These are phyloP conservation scores for Thamnophis sirtalis DNA, from an alignment of 2,113 vertebrate genomes.

Conservation along the genomic window DNA sequence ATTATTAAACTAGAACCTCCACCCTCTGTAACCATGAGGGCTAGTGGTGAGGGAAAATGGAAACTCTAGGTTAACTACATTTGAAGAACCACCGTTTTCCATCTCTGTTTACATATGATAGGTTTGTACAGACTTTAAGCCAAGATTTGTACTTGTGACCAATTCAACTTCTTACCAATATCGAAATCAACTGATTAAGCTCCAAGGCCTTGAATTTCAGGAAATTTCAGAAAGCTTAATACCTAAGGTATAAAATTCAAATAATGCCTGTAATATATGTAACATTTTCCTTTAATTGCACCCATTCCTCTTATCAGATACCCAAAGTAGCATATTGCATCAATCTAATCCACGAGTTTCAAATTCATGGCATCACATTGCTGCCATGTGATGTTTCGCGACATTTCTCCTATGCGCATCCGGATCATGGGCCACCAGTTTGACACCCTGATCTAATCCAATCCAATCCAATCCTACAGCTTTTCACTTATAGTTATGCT, in stretches of 20 bases:
- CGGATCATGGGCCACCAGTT: no score
- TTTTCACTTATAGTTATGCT: background rate
- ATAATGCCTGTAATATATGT: background rate
- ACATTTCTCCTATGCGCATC: no score
- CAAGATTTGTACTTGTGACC: background rate
- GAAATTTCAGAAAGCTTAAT: background rate
- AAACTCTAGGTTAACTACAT: background rate
- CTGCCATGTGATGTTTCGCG: rapidly evolving
- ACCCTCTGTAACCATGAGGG: background rate
- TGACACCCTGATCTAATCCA: background rate
- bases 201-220: background rate
- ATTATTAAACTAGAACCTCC: background rate
- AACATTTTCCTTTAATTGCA: background rate
- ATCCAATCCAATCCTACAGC: background rate
- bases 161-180: background rate
- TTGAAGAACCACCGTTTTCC: background rate
- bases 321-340: background rate
- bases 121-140: background rate
- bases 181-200: background rate
- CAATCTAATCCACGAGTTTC: background rate
- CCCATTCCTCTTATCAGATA: background rate
- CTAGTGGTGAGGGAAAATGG: background rate
- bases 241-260: background rate
- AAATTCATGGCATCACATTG: no score
- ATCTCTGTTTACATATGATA: background rate